Base-by-base conservation (phyloP, 2,797 vertebrate genomes). In the Monodelphis domestica region DNA sequence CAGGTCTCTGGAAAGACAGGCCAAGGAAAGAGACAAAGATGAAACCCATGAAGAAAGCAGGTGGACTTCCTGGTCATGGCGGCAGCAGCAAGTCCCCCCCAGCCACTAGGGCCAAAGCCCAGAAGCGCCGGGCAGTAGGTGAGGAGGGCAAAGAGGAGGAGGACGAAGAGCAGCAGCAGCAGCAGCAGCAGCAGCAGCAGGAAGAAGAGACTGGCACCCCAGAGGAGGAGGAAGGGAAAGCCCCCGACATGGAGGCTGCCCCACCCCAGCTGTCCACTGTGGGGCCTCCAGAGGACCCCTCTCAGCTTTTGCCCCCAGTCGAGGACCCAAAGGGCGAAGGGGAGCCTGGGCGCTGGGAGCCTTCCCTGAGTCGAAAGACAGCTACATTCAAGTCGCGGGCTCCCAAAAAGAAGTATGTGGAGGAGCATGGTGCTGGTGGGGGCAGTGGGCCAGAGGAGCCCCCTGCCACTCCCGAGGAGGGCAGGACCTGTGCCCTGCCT, bases 331-430 rank as follows among this genome's bases (percentile, higher is more conserved):
- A 97, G 57, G 94, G 94, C 0, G 97, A 97, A 21, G 95, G 96
- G 3, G 98, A 97, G 57, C 93, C 93, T 2, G 94, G 97, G 45
- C 97, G 97, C 52, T 97, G 96, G 93, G 97, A 97, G 50, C 94
- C 97, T 2, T 95, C 99, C 0, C 93, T 97, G 26, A 99, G 99
- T 95, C 98, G 99, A 89, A 99, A 99, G 98, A 99, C 99, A 0
- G 99, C 99, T 97, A 99, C 99, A 1, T 99, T 99, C 95, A 99
- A 99, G 98, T 99, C 99, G 33, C 98, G 99, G 30, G 98, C 99
- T 0, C 99, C 99, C 93, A 99, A 99, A 97, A 99, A 99, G 98
- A 99, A 99, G 97, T 99, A 99, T 38, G 99, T 98, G 12, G 99
- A 98, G 90, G 99, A 99, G 96, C 97, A 97, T 0, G 97, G 97